phyloP scores from a whole-genome alignment of 1,140 invertebrate genomes.

The Calycopis cecrops region DNA sequence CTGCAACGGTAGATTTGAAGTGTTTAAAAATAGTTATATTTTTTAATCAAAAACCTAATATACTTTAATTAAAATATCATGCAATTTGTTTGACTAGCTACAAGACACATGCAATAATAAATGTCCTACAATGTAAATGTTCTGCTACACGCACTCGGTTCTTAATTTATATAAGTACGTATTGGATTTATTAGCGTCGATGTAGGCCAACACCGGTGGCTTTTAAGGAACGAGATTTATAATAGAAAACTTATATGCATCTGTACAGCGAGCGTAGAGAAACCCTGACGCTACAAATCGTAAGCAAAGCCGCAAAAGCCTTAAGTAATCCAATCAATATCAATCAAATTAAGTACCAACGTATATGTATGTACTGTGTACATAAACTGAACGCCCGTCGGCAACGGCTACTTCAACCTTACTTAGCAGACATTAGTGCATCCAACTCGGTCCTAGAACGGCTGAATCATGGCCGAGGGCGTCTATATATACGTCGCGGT shows the following conservation, averaged over 20 bases:
- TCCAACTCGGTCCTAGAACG: neutral
- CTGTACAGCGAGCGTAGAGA: neutral
- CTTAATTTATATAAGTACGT: no score
- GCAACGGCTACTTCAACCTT: neutral
- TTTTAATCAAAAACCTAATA: no score
- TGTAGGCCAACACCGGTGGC: neutral
- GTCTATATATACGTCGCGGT: constrained; percentile 18
- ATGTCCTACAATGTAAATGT: no score
- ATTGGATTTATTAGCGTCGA: neutral
- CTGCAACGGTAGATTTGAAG: no score
- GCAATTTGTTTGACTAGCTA: no score
- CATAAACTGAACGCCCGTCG: neutral
- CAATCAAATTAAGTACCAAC: constrained; percentile 5
- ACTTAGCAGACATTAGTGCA: neutral
- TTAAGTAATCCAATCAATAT: neutral
- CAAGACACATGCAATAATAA: no score
- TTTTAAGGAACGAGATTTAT: constrained; percentile 8
- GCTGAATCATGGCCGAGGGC: constrained; percentile 13
- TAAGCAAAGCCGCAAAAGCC: neutral
- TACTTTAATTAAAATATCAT: no score
- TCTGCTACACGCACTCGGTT: no score
- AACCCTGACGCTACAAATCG: neutral
- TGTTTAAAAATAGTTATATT: no score
- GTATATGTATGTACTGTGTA: neutral
- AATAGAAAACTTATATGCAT: constrained; percentile 1